Evolutionary conservation across 1,140 invertebrate genomes (phyloP), one percentile per base, ranked within the genome.

Genomic region (Sycophila sp.): DNA sequence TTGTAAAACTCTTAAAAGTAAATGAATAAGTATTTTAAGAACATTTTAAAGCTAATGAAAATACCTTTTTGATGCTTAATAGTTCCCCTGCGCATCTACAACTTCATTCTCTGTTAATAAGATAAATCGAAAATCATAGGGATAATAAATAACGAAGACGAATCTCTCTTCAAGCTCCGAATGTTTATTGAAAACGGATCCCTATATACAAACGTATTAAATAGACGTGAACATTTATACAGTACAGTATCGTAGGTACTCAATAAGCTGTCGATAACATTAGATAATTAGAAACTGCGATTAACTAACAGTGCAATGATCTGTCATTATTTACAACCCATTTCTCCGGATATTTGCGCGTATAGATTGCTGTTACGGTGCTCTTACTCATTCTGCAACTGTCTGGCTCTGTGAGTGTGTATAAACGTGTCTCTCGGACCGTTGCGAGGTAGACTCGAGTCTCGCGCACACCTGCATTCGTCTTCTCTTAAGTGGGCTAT

Each of bases 201-300:
- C 58, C 74, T 81, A 79, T 81, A 77, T 81, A 80, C 76, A 79
- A 79, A 80, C 75, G 78, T 80, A 80, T 78, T 79, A 77, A 81
- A 82, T 80, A 78, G 73, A 78, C 49, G 64, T 76, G 75, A 78
- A 78, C 76, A 81, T 81, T 78, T 81, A 81, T 76, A 81, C 77
- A 80, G 72, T 71, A 51, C 19, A n/a, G 13, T 28, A 60, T 40
- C 30, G 58, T 55, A 69, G 56, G 74, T 74, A 75, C 68, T 78
- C 77, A 70, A 76, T 80, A 81, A 71, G 75, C 72, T 72, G 74
- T 59, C 60, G 73, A 79, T 77, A 81, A 81, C 75, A 79, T 78
- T 80, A 77, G 70, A 74, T 75, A 78, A 76, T 62, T 55, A 53
- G 30, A 65, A 19, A 40, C 36, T 40, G 28, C 38, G 47, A 53